Conservation (phyloP, 2,888 invertebrate genomes). For the Eilema depressum region DNA sequence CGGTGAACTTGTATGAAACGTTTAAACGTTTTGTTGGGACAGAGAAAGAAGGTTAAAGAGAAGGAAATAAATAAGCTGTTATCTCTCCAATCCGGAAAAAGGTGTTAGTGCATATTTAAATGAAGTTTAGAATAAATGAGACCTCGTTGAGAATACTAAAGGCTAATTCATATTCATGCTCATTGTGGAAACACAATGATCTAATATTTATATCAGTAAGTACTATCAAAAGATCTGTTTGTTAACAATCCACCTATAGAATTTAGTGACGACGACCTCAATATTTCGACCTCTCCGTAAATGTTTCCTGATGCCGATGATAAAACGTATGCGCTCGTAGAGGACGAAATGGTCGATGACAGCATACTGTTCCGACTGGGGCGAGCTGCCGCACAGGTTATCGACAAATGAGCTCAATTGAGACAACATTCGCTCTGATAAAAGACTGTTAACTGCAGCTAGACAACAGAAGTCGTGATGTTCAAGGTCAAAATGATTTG, state of each 20-base stretch:
- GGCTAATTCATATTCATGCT: background rate
- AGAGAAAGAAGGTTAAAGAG: background rate
- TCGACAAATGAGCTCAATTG: conserved; percentile 75
- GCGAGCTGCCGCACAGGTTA: conserved; percentile 62
- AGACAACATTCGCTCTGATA: conserved; percentile 62
- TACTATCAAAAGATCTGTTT: conserved; percentile 19
- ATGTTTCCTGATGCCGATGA: conserved; percentile 58
- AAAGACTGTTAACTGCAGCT: conserved; percentile 55
- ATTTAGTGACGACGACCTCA: conserved; percentile 42
- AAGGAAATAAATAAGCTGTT: background rate
- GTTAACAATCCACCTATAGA: conserved; percentile 26
- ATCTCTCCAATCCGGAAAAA: background rate
- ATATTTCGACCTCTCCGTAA: conserved; percentile 54
- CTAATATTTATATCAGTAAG: conserved; percentile 27
- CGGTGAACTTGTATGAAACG: background rate
- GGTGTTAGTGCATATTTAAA: background rate
- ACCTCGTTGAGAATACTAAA: background rate
- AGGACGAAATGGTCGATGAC: conserved; percentile 70
- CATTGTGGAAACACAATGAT: conserved; percentile 28
- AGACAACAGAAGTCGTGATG: conserved; percentile 32
- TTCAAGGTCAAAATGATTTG: conserved; percentile 58
- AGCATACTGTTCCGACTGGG: conserved; percentile 51
- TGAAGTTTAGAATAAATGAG: background rate
- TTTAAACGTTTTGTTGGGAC: background rate
- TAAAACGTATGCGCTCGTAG: conserved; percentile 48